A percentile compares a stretch with the other conserved stretches of the same genome.
Evolutionary conservation across 2,888 invertebrate genomes (phyloP).

Genomic region (Hermodice carunculata): DNA sequence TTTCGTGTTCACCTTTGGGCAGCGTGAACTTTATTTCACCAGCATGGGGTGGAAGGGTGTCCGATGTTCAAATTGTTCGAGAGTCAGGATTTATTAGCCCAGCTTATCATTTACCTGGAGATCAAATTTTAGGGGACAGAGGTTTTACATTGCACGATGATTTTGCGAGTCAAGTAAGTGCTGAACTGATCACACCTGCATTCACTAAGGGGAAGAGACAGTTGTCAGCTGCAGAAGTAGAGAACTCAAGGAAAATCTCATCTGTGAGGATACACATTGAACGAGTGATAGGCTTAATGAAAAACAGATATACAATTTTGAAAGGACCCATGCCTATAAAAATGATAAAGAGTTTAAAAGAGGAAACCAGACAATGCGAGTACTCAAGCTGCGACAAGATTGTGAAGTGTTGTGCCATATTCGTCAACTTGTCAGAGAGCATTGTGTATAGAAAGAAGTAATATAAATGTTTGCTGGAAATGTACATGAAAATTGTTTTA

Average conservation of each 20-base stretch:
- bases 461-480: too few relatives aligned
- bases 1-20: background rate
- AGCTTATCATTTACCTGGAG: constrained; percentile 32
- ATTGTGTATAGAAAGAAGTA: constrained; percentile 10
- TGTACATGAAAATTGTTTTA: too few relatives aligned
- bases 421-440: background rate
- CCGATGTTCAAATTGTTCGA: constrained; percentile 31
- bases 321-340: constrained; percentile 32
- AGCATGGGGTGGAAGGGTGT: constrained; percentile 16
- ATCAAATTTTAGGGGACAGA: constrained; percentile 43
- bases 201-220: constrained; percentile 40
- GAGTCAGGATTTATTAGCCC: constrained; percentile 30
- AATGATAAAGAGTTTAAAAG: constrained; percentile 17
- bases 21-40: constrained; percentile 2
- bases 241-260: constrained; percentile 31
- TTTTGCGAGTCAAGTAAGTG: constrained; percentile 32
- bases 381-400: background rate
- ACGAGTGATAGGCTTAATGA: constrained; percentile 40
- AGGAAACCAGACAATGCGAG: background rate
- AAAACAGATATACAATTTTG: constrained; percentile 37
- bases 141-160: constrained; percentile 42
- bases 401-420: background rate
- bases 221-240: constrained; percentile 35
- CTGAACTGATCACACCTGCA: constrained; percentile 34
- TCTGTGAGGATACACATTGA: constrained; percentile 40